Evolutionary conservation across 1,140 invertebrate species (phyloP), one percentile per base, ranked within the genome.

Genomic region (Aleiodes sp.): DNA sequence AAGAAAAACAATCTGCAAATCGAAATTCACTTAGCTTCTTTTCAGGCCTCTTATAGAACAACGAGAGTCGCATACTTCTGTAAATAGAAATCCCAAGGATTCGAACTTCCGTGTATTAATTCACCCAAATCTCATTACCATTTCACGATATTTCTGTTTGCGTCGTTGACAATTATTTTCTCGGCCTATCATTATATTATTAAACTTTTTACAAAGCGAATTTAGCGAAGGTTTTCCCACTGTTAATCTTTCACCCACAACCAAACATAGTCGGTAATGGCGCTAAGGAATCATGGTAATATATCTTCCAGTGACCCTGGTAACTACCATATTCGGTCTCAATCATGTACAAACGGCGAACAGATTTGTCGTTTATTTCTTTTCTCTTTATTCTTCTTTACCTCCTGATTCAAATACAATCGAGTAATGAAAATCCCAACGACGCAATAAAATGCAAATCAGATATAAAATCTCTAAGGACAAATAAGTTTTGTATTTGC

Each of bases 11-110:
- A n/a, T n/a, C n/a, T n/a, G n/a, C n/a, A n/a, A n/a, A n/a, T n/a
- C n/a, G n/a, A n/a, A n/a, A n/a, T 29, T 12, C 10, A 28, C 26
- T 14, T 56, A 24, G 52, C n/a, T n/a, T n/a, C n/a, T n/a, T n/a
- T n/a, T n/a, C n/a, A n/a, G n/a, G n/a, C n/a, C n/a, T n/a, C n/a
- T n/a, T n/a, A n/a, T n/a, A n/a, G n/a, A n/a, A n/a, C n/a, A n/a
- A n/a, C n/a, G n/a, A n/a, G n/a, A n/a, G n/a, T n/a, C n/a, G n/a
- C 26, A 2, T 9, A 43, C 8, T 35, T 21, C 77, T 76, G 43
- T 61, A 82, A 82, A 82, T 79, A 76, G 81, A 67, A 24, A 61
- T 57, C n/a, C 73, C 82, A 82, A 84, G 82, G 81, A 70, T 75
- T 70, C 68, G 46, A 73, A 78, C 80, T 52, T 52, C 46, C 46